These are phyloP conservation scores for Clamator glandarius DNA, from an alignment of 2,797 vertebrate genomes.

Conservation along the genomic window DNA sequence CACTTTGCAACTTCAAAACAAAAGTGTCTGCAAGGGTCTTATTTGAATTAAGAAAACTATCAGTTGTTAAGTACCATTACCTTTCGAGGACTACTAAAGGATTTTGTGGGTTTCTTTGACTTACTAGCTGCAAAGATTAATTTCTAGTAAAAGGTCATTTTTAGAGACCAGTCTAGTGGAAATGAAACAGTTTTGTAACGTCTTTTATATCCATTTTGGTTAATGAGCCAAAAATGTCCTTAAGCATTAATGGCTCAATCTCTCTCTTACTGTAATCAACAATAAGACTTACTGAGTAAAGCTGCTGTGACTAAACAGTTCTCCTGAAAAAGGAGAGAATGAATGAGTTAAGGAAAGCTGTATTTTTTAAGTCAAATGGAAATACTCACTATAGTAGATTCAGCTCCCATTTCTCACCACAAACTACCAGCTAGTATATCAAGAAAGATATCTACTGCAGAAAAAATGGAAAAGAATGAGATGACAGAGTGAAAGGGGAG, in stretches of 20 bases:
- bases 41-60: not conserved
- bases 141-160: not conserved
- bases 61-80: not conserved
- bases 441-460: not conserved
- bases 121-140: not conserved
- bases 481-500: not conserved
- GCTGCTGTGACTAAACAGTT: not conserved
- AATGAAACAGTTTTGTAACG: not conserved
- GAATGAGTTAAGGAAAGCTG: not conserved
- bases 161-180: not conserved
- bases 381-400: not conserved
- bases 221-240: slow-evolving; percentile 7
- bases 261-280: not conserved
- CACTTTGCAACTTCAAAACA: not conserved
- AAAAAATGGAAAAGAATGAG: not conserved
- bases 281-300: not conserved
- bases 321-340: not conserved
- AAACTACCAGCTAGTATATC: not conserved
- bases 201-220: not conserved
- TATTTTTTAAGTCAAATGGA: not conserved
- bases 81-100: not conserved
- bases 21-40: not conserved
- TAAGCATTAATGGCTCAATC: not conserved
- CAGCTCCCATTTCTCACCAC: not conserved
- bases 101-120: not conserved